These are phyloP conservation scores for Ibidorhyncha struthersii DNA, from an alignment of 2,113 vertebrate species.

Conservation along the genomic window DNA sequence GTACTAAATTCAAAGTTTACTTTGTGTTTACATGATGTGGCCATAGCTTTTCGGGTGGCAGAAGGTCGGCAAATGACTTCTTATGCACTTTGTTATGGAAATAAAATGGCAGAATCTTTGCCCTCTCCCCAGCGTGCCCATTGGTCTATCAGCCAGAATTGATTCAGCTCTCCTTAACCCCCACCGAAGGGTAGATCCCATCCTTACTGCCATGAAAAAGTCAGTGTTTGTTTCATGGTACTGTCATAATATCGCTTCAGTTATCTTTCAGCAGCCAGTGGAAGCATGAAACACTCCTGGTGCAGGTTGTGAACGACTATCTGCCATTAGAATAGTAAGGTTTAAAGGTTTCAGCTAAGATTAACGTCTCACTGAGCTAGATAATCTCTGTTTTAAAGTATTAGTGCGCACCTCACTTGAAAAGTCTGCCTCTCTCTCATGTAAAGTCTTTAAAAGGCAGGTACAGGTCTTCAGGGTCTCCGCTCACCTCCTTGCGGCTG, in stretches of 20 bases:
- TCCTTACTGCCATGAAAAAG: neutral
- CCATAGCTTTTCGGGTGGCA: neutral
- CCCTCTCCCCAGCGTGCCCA: accelerated
- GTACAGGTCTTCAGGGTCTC: too few relatives aligned
- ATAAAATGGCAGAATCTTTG: neutral
- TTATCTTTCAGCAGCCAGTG: neutral
- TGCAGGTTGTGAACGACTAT: neutral
- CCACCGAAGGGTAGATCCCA: neutral
- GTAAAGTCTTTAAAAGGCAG: neutral
- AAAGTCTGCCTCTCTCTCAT: neutral
- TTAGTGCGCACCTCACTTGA: neutral
- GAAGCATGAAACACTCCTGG: accelerated
- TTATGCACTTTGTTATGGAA: accelerated
- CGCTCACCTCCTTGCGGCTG: neutral
- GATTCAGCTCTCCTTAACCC: neutral
- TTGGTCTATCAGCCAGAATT: accelerated
- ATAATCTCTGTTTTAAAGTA: neutral
- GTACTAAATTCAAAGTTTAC: neutral
- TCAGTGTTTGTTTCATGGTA: neutral
- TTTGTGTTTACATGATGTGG: neutral
- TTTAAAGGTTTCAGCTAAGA: neutral
- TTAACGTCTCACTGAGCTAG: neutral
- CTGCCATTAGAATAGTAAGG: neutral
- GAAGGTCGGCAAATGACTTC: neutral
- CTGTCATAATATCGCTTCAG: neutral